These are phyloP conservation scores for Ligdia adustata DNA, from an alignment of 2,888 invertebrate species.

Conservation along the genomic window DNA sequence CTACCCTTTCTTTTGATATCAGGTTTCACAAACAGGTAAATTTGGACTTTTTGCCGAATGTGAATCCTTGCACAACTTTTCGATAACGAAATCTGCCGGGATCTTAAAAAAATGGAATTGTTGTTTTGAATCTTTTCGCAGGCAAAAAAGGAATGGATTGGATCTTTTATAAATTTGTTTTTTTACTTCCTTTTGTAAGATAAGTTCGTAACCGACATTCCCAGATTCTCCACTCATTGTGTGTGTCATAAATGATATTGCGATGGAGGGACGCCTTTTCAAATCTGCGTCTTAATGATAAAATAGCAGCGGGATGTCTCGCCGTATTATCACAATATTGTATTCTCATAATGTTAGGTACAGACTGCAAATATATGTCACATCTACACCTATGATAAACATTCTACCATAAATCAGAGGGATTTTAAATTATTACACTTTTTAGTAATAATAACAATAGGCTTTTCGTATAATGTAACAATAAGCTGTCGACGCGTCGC, in stretches of 20 bases:
- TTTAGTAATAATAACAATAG: slow-evolving; percentile 9
- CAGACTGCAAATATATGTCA: slow-evolving; percentile 28
- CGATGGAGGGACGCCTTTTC: slow-evolving; percentile 61
- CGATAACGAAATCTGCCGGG: slow-evolving; percentile 74
- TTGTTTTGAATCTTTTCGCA: slow-evolving; percentile 71
- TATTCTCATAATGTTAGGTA: slow-evolving; percentile 61
- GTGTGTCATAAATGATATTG: slow-evolving; percentile 69
- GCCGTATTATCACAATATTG: slow-evolving; percentile 75
- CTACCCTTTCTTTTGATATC: slow-evolving; percentile 81
- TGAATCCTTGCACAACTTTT: slow-evolving; percentile 73
- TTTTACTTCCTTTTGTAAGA: slow-evolving; percentile 76
- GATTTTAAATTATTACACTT: slow-evolving; percentile 3
- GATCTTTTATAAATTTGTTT: slow-evolving; percentile 67
- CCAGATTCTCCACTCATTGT: slow-evolving; percentile 76
- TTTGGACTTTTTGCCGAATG: slow-evolving; percentile 69
- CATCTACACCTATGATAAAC: slow-evolving; percentile 18
- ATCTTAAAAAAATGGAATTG: slow-evolving; percentile 65
- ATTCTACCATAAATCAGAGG: slow-evolving; percentile 29
- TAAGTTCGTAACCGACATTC: slow-evolving; percentile 79
- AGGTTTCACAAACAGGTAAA: slow-evolving; percentile 82
- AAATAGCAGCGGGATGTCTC: slow-evolving; percentile 75
- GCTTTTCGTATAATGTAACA: slow-evolving; percentile 5
- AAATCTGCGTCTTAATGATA: slow-evolving; percentile 73
- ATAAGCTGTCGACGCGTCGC: slow-evolving; percentile 4
- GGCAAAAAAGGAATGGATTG: slow-evolving; percentile 68